Evolutionary conservation across 2,113 vertebrate species (phyloP), one percentile per base, ranked within the genome.

Genomic region (Piaya cayana): DNA sequence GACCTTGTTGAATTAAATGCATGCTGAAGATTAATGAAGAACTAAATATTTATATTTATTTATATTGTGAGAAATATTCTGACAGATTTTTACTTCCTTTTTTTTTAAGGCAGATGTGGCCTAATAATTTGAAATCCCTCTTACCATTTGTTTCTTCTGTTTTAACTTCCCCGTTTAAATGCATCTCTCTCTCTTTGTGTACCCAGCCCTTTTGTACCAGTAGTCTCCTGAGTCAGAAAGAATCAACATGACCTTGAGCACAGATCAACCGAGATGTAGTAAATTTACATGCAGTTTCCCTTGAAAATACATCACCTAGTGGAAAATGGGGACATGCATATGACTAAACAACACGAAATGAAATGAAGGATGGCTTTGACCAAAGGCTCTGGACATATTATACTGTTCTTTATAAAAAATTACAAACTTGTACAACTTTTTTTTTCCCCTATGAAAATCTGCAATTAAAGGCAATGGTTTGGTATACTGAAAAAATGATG

Each of bases 261-360:
- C 4, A 60, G 56, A 86, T 81, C 94, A 84, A 55, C 42, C 25
- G 37, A 74, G 43, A 88, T 84, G 60, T 43, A 88, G 72, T 86
- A 78, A 92, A 96, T 95, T 94, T 95, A 63, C 88, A 95, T 83
- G 86, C 83, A 90, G 50, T 90, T 94, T 93, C 86, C 34, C 68
- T 93, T 88, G 76, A 83, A 95, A 94, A 95, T 95, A n/a, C 77
- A 92, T 94, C 76, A 90, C 90, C 79, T 83, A 58, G 75, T 72
- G 14, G 76, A 88, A 92, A 88, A 92, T 55, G 34, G 72, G 71
- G 80, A 90, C 60, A 34, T 74, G 42, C 12, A 37, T 74, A 59
- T 75, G 18, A 82, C 64, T 77, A 83, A 76, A 50, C 55, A 90
- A 86, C 60, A 80, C 50, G 52, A 83, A 90, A 80, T 55, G 52